Evolutionary conservation across 1,140 invertebrate genomes (phyloP).

Genomic region (Elymnias hypermnestra): DNA sequence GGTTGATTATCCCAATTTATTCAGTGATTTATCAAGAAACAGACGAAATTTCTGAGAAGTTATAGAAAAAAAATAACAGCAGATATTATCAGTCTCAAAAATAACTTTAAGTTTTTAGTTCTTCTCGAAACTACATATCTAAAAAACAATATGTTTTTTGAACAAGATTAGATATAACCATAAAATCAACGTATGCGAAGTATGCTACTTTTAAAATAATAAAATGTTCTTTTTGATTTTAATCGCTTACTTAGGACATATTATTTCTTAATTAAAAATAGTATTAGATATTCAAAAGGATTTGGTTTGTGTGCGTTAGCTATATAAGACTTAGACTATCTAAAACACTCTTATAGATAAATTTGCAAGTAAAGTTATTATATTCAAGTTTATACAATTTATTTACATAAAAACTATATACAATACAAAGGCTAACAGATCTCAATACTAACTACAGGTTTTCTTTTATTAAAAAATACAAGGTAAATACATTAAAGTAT

Average conservation of each 20-base stretch:
- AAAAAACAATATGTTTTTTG: too few species aligned
- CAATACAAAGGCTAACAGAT: constrained; percentile 44
- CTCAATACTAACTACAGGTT: constrained; percentile 27
- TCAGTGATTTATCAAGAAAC: too few species aligned
- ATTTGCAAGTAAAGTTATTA: constrained; percentile 29
- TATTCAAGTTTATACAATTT: constrained; percentile 48
- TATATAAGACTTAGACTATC: constrained; percentile 23
- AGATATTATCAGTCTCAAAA: too few species aligned
- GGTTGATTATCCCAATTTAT: too few species aligned
- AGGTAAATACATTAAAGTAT: constrained; percentile 28
- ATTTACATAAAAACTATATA: constrained; percentile 54
- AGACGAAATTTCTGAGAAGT: too few species aligned
- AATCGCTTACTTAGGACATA: background rate
- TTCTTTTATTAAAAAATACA: constrained; percentile 24
- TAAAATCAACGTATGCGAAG: too few species aligned
- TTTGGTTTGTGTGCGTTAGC: constrained; percentile 23
- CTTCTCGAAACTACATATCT: too few species aligned
- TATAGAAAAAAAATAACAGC: too few species aligned
- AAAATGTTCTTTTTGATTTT: background rate
- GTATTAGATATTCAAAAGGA: constrained; percentile 1
- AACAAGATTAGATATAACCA: too few species aligned
- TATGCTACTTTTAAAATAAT: too few species aligned
- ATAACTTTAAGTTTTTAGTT: too few species aligned
- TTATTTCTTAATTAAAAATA: background rate
- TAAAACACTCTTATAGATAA: constrained; percentile 34